Evolutionary conservation across 2,797 vertebrate species (phyloP), one percentile per base, ranked within the genome.

Genomic region (Notamacropus eugenii): DNA sequence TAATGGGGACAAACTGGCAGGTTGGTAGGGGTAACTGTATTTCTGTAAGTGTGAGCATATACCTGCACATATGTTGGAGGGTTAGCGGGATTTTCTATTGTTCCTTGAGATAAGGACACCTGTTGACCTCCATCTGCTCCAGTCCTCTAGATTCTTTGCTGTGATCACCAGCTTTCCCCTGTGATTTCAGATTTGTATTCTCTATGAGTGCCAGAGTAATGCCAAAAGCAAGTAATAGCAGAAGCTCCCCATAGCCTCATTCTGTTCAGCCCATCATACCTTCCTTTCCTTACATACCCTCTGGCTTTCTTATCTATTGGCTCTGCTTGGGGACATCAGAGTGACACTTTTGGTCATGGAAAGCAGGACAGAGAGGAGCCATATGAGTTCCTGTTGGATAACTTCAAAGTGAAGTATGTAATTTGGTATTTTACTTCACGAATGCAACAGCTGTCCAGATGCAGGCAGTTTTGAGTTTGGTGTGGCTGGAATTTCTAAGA

Each of bases 401-500:
- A 16, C 50, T 54, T 13, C 22, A 57, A 54, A 90, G 54, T 22
- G 0, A 92, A 40, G 58, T 54, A 96, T 97, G 0, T 95, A 94
- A 97, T 96, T 55, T 93, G 95, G 67, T 82, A 27, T 22, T 46
- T 82, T 46, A 82, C 9, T 10, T 46, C 58, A 67, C 91, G 52
- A 95, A 96, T 28, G 55, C 55, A 91, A 55, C 94, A 57, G 46
- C 67, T 31, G 0, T 74, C 96, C 97, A 95, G 95, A 97, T 94
- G 95, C 56, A 55, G 92, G 74, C 93, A 94, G 91, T 97, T 98
- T 97, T 93, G 91, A 95, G 96, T 97, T 97, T 97, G 94, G 97
- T 97, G 95, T 95, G 91, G 96, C 31, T 93, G 97, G 94, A 97
- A 97, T 97, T 96, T 96, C 54, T 96, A 94, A 96, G 96, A 96